Conservation (phyloP, 2,888 invertebrate species). For the Palloptera scutellata region DNA sequence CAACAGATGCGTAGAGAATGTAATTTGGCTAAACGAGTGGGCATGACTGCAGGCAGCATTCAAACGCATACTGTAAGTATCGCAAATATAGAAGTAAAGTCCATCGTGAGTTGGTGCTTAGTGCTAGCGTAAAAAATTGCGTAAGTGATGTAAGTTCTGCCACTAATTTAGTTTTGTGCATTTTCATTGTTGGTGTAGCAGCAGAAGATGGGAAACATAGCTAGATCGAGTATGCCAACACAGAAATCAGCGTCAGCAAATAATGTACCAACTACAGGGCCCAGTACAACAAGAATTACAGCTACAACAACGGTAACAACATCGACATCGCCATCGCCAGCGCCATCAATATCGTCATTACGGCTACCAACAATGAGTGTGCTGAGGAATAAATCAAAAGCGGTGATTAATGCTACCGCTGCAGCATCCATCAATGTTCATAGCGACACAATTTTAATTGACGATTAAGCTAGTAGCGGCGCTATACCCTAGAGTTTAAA, state of each 20-base stretch:
- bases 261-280: not conserved
- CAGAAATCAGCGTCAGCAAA: not conserved
- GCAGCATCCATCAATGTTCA: conserved; percentile 3
- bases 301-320: conserved; percentile 7
- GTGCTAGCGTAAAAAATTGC: not conserved
- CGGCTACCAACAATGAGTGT: not conserved
- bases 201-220: not conserved
- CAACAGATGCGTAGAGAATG: no score
- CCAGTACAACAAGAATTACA: not conserved
- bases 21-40: no score
- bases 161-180: not conserved
- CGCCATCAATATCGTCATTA: not conserved
- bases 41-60: no score
- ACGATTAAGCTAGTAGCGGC: no score
- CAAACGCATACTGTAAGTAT: no score
- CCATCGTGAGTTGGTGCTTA: no score
- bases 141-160: not conserved
- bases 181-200: not conserved
- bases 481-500: not conserved
- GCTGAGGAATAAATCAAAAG: no score
- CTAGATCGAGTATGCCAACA: not conserved
- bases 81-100: no score
- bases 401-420: not conserved
- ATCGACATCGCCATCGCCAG: not conserved
- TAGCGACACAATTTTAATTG: conserved; percentile 47